Evolutionary conservation across 2,888 invertebrate species (phyloP).

Genomic region (Drosophila ochracea): DNA sequence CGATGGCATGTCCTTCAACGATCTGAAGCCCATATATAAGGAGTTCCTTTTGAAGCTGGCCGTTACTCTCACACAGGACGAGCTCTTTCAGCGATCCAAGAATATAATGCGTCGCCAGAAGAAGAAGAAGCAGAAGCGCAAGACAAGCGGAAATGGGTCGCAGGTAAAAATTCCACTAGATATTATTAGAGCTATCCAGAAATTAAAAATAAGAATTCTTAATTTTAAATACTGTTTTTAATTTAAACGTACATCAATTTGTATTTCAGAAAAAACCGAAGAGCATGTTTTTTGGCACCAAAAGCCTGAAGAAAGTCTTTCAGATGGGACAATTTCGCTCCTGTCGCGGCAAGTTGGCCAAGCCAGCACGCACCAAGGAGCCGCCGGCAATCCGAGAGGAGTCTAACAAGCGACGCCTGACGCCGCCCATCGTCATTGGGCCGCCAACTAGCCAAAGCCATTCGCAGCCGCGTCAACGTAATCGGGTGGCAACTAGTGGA

Average conservation of each 20-base stretch:
- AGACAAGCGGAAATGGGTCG: constrained; percentile 82
- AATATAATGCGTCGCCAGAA: constrained; percentile 94
- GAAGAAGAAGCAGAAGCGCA: constrained; percentile 88
- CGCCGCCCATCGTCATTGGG: constrained; percentile 67
- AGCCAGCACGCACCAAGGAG: constrained; percentile 73
- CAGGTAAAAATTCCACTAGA: constrained; percentile 58
- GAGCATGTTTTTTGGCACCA: constrained; percentile 88
- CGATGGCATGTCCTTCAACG: constrained; percentile 97
- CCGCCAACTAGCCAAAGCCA: constrained; percentile 68
- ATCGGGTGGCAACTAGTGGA: constrained; percentile 87
- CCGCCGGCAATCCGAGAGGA: constrained; percentile 38
- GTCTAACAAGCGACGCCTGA: constrained; percentile 52
- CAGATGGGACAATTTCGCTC: constrained; percentile 85
- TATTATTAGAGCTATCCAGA: neutral
- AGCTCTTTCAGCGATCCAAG: constrained; percentile 95
- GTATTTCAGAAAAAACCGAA: constrained; percentile 86
- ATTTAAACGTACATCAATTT: neutral
- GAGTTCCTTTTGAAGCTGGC: constrained; percentile 95
- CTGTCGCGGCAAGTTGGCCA: constrained; percentile 82
- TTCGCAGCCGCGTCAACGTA: constrained; percentile 84
- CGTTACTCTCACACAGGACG: constrained; percentile 95
- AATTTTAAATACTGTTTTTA: neutral
- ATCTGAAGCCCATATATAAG: constrained; percentile 95
- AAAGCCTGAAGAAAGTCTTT: constrained; percentile 88
- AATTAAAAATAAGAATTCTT: neutral